Percentiles rank a stretch among this genome's conserved stretches.
Evolutionary conservation across 1,140 invertebrate genomes (phyloP).

Genomic region (Hyles vespertilio): DNA sequence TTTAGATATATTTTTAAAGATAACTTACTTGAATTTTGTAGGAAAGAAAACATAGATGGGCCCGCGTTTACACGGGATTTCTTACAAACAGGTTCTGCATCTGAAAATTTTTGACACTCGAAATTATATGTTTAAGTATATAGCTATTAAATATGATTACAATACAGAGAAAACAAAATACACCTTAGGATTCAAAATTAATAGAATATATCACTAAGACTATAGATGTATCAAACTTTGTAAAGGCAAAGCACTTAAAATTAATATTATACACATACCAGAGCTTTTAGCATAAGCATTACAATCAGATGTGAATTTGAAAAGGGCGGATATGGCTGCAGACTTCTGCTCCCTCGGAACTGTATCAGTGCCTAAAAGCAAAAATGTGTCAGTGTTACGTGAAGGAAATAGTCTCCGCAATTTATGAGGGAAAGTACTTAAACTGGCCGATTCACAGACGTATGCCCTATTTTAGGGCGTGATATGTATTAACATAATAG

Average conservation of each 20-base stretch:
- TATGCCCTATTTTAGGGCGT: neutral
- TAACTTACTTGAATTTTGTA: conserved; percentile 19
- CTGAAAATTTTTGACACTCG: no score
- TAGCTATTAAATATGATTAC: no score
- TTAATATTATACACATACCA: neutral
- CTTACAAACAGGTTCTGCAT: neutral
- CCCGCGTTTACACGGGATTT: conserved; percentile 14
- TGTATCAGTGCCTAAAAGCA: conserved; percentile 52
- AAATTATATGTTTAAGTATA: no score
- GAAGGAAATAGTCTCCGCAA: conserved; percentile 31
- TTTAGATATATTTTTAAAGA: no score
- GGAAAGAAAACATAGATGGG: conserved; percentile 41
- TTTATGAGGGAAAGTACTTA: conserved; percentile 38
- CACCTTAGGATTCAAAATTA: no score
- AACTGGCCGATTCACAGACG: conserved; percentile 7
- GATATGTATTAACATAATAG: no score
- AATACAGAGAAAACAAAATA: no score
- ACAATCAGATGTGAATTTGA: conserved; percentile 3
- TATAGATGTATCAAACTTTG: no score
- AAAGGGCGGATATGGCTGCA: conserved; percentile 22
- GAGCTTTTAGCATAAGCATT: neutral
- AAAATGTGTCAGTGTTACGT: conserved; percentile 34
- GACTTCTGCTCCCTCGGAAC: conserved; percentile 35
- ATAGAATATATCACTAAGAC: no score
- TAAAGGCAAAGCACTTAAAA: no score